Evolutionary conservation across 2,888 invertebrate genomes (phyloP).

Genomic region (Lepeophtheirus nordmannii): DNA sequence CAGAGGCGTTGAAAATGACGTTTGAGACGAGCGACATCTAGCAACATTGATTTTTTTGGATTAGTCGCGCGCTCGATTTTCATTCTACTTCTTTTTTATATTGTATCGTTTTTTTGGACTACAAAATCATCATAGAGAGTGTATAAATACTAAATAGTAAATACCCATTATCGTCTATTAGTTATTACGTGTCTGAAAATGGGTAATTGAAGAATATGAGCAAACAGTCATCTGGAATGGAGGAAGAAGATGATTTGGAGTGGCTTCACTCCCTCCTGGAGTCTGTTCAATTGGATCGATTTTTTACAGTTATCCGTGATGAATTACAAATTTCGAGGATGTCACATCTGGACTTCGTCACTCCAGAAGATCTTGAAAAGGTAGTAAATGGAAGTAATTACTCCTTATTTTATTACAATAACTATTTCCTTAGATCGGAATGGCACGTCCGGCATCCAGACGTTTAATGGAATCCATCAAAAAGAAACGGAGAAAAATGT

Average conservation of each 20-base stretch:
- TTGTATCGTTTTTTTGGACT: no score
- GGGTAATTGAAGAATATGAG: no score
- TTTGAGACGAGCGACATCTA: no score
- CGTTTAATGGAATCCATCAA: constrained; percentile 79
- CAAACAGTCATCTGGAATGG: background rate
- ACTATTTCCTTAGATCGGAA: constrained; percentile 52
- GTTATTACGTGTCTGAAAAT: no score
- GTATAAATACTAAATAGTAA: no score
- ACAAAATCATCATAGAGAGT: no score
- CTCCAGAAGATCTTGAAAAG: constrained; percentile 69
- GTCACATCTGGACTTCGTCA: constrained; percentile 95
- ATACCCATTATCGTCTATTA: no score
- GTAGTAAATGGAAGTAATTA: background rate
- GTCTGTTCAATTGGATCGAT: constrained; percentile 81
- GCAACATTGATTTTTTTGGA: no score
- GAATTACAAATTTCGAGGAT: constrained; percentile 80
- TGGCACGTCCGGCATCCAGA: constrained; percentile 81
- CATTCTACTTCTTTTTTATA: no score
- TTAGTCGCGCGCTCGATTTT: no score
- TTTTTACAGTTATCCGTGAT: constrained; percentile 72
- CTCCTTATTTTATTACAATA: background rate
- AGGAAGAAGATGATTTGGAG: constrained; percentile 36
- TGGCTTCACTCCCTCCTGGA: constrained; percentile 69
- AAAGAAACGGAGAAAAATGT: constrained; percentile 58
- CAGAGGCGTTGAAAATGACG: no score